Evolutionary conservation across 2,888 invertebrate species (phyloP).

Genomic region (Diogma glabrata): DNA sequence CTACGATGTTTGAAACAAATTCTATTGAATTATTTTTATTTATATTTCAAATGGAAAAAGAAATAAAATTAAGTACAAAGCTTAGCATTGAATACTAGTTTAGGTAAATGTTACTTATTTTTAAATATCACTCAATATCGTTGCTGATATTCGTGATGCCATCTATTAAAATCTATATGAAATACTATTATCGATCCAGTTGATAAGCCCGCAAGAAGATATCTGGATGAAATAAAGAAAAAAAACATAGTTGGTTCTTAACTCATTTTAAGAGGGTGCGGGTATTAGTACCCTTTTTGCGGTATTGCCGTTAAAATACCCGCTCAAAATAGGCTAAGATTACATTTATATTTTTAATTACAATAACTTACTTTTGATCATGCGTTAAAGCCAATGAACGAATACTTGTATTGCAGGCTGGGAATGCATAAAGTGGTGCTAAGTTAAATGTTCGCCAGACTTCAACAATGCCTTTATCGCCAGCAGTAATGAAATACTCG

Average conservation of each 20-base stretch:
- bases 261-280: background rate
- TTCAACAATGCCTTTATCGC: conserved; percentile 93
- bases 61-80: conserved; percentile 2
- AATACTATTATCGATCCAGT: conserved; percentile 97
- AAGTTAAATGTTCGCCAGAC: conserved; percentile 98
- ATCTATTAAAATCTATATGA: conserved; percentile 98
- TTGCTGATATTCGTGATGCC: conserved; percentile 95
- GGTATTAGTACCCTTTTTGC: no score
- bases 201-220: conserved; percentile 90
- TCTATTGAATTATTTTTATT: no score
- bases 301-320: background rate
- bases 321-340: background rate
- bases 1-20: no score
- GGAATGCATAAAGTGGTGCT: conserved; percentile 94
- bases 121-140: conserved; percentile 52
- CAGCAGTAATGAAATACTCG: conserved; percentile 96
- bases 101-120: background rate
- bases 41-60: no score
- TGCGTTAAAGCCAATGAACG: conserved; percentile 90
- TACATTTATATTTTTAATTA: background rate
- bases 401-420: conserved; percentile 91
- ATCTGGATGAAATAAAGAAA: conserved; percentile 44
- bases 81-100: conserved; percentile 1
- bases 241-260: background rate
- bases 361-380: conserved; percentile 83